Conservation (phyloP, 2,797 vertebrate genomes). For the Fistularia tabacaria region DNA sequence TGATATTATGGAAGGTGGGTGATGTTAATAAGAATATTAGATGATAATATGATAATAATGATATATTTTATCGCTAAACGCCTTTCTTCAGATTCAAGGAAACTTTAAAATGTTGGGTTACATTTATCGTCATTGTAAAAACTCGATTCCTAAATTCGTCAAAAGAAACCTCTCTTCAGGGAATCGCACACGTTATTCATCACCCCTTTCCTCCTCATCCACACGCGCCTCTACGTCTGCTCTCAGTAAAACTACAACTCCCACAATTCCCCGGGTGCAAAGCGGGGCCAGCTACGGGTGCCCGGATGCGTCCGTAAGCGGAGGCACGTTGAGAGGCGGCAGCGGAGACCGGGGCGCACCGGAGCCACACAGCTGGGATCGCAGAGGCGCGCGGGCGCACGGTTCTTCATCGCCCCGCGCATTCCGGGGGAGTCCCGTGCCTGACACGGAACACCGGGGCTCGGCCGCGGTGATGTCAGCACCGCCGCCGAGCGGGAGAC, state of each 20-base stretch:
- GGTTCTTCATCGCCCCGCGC: constrained; percentile 59
- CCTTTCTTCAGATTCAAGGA: too few relatives aligned
- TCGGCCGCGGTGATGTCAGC: constrained; percentile 44
- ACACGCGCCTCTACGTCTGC: too few relatives aligned
- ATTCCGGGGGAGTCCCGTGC: constrained; percentile 65
- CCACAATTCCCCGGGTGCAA: constrained; percentile 59
- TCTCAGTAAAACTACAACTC: constrained; percentile 67
- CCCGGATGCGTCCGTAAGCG: constrained; percentile 67
- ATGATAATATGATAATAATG: too few relatives aligned
- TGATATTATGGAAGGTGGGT: too few relatives aligned
- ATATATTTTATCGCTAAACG: too few relatives aligned
- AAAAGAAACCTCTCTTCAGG: too few relatives aligned
- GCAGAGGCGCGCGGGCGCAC: constrained; percentile 70
- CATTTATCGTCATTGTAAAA: too few relatives aligned
- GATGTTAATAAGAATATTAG: too few relatives aligned
- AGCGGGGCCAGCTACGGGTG: constrained; percentile 70
- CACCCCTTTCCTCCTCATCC: too few relatives aligned
- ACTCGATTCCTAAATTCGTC: too few relatives aligned
- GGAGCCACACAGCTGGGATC: constrained; percentile 68
- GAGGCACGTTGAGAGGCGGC: constrained; percentile 74
- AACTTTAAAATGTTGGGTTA: too few relatives aligned
- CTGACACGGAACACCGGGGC: constrained; percentile 45
- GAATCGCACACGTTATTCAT: too few relatives aligned
- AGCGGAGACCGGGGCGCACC: constrained; percentile 57
- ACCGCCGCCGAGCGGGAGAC: constrained; percentile 18